Evolutionary conservation across 2,888 invertebrate species (phyloP), one percentile per base, ranked within the genome.

Genomic region (Palloptera scutellata): DNA sequence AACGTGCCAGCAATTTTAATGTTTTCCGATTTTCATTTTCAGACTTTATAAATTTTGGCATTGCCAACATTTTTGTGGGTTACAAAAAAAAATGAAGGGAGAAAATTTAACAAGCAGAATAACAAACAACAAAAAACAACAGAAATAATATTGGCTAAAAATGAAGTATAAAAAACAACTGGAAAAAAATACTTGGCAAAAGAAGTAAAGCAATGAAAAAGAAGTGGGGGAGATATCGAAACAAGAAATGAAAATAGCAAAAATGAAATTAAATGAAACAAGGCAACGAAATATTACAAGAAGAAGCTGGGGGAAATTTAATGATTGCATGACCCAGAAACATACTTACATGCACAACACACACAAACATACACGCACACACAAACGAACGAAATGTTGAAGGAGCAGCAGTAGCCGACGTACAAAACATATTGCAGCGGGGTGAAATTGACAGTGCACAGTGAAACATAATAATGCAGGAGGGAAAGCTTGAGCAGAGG

Each of bases 1-100:
- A 68, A 73, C 72, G 74, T 74, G 74, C 68, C 63, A 66, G 63
- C 63, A 74, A 73, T 74, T 69, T 71, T 70, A 72, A 74, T 73
- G 66, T 69, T 64, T 63, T 72, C 66, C 70, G 68, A 68, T 71
- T 71, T 71, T 70, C 55, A 64, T 70, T 63, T 69, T 52, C 51
- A 64, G 64, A 69, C 71, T 72, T 54, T 66, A 71, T 71, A 70
- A 73, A 73, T 64, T 71, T 59, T 61, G 52, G 52, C 53, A 58
- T 54, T 19, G 54, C 54, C 12, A 54, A 54, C 12, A 17, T 17
- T 15, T 54, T 17, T 54, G 54, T 54, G 20, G n/a, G 48, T 8
- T 30, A 30, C 30, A 30, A 30, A 30, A 30, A 30, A 30, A 30
- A 30, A 2, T 30, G 48, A 48, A 8, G 12, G 48, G 12, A 48